phyloP scores from a whole-genome alignment of 1,140 invertebrate genomes.

The Drosophila tani region DNA sequence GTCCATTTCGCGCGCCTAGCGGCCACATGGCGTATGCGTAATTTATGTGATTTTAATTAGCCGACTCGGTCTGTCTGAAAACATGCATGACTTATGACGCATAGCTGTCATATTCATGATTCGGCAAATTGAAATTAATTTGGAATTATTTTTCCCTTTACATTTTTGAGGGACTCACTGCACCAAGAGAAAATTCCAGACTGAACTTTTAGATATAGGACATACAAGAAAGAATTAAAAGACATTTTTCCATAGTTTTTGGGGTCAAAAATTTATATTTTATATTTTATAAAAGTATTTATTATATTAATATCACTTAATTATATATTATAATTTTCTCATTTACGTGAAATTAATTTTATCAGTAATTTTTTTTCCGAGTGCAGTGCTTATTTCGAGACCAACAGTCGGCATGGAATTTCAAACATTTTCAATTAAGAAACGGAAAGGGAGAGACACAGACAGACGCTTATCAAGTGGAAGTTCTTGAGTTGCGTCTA shows the following conservation, averaged over 20 bases:
- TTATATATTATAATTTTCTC: too few relatives aligned
- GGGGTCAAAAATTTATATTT: too few relatives aligned
- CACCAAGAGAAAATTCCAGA: neutral
- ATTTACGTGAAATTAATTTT: neutral
- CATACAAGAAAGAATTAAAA: too few relatives aligned
- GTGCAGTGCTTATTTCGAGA: slow-evolving; percentile 19
- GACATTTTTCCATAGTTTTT: too few relatives aligned
- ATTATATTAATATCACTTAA: too few relatives aligned
- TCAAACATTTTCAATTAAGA: slow-evolving; percentile 82
- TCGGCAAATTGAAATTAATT: slow-evolving; percentile 78
- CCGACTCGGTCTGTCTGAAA: slow-evolving; percentile 25
- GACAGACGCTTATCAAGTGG: slow-evolving; percentile 59
- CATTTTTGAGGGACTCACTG: neutral
- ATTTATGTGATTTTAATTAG: slow-evolving; percentile 82
- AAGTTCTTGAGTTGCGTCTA: slow-evolving; percentile 64
- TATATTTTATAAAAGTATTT: neutral
- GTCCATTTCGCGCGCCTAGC: slow-evolving; percentile 44
- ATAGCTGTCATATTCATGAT: slow-evolving; percentile 80
- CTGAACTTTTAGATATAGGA: too few relatives aligned
- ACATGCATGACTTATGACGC: slow-evolving; percentile 67
- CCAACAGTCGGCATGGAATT: slow-evolving; percentile 73
- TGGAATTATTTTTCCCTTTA: slow-evolving; percentile 59
- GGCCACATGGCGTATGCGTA: slow-evolving; percentile 74
- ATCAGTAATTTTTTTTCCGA: neutral
- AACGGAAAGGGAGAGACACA: slow-evolving; percentile 36